Evolutionary conservation across 2,113 vertebrate species (phyloP).

Genomic region (Sphaerodactylus townsendi): DNA sequence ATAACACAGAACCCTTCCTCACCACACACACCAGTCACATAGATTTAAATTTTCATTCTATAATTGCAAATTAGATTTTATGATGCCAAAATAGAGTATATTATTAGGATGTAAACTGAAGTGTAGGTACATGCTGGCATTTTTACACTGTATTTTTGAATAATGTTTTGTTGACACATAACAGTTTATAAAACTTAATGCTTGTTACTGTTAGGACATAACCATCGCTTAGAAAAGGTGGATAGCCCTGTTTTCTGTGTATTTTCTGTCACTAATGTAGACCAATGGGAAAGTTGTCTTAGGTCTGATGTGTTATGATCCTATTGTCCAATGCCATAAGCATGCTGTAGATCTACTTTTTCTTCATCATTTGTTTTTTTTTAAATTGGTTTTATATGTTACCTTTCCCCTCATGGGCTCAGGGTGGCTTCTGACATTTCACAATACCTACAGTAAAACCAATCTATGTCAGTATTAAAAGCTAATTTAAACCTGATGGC

Average conservation of each 20-base stretch:
- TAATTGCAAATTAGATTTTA: constrained; percentile 23
- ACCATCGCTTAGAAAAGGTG: not conserved
- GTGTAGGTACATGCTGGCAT: constrained; percentile 6
- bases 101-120: constrained; percentile 10
- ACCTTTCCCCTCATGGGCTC: no score
- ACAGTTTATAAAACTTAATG: constrained; percentile 18
- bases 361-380: not conserved
- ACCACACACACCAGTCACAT: not conserved
- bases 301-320: not conserved
- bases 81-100: constrained; percentile 20
- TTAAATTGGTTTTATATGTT: no score
- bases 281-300: not conserved
- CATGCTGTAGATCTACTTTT: not conserved
- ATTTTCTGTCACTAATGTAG: not conserved
- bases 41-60: constrained; percentile 28
- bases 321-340: not conserved
- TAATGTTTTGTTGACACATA: constrained; percentile 19
- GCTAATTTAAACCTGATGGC: no score
- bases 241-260: not conserved
- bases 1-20: constrained; percentile 1
- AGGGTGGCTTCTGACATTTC: no score
- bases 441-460: no score
- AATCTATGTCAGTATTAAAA: no score
- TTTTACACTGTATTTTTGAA: constrained; percentile 10
- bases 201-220: not conserved